Conservation (phyloP, 2,113 vertebrate genomes). For the Pseudopodoces humilis region DNA sequence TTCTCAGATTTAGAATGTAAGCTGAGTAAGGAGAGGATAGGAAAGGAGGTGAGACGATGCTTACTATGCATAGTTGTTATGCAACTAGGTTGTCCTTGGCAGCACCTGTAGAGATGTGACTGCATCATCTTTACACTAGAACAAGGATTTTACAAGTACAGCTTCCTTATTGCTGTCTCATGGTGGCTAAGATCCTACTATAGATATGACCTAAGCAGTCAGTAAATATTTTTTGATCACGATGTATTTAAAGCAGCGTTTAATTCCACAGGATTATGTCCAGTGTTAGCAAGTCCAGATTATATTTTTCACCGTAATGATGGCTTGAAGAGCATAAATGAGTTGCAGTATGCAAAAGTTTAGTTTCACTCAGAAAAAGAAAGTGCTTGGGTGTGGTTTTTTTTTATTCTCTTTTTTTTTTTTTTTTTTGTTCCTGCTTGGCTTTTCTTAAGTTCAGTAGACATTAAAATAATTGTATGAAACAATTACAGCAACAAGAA, state of each 20-base stretch:
- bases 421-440: too few species aligned
- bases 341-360: not conserved
- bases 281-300: not conserved
- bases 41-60: not conserved
- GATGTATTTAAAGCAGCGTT: not conserved
- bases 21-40: not conserved
- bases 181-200: not conserved
- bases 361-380: not conserved
- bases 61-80: not conserved
- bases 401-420: not conserved
- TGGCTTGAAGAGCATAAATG: not conserved
- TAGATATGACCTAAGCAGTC: not conserved
- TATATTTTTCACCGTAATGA: not conserved
- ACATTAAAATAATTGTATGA: not conserved
- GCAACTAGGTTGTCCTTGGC: not conserved
- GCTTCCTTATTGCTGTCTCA: not conserved
- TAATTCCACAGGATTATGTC: not conserved
- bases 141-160: not conserved
- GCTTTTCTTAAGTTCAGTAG: not conserved
- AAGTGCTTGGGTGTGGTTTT: accelerated
- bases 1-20: not conserved
- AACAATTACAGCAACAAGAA: not conserved
- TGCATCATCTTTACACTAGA: not conserved
- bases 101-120: not conserved
- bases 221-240: not conserved